Conservation (phyloP, 2,888 invertebrate species). For the Philonicus albiceps region DNA sequence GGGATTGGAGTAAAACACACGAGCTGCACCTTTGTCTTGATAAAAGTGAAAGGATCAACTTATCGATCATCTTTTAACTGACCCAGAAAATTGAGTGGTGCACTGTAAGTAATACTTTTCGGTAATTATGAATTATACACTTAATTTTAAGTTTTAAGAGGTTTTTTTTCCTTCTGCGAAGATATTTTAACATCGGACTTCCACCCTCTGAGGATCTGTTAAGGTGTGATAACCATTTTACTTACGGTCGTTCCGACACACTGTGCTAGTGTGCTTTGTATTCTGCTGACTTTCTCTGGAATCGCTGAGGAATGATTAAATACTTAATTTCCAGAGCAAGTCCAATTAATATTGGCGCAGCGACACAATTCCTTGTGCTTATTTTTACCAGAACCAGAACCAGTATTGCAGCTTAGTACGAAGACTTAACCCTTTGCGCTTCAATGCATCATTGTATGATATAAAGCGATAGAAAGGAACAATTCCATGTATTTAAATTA, state of each 20-base stretch:
- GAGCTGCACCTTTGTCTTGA: slow-evolving; percentile 31
- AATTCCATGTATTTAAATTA: too few species aligned
- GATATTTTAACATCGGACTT: neutral
- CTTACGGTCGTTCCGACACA: neutral
- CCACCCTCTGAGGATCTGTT: neutral
- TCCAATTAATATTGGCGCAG: neutral
- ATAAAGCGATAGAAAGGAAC: too few species aligned
- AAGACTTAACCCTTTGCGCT: too few species aligned
- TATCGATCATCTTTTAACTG: slow-evolving; percentile 34
- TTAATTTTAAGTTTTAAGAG: neutral
- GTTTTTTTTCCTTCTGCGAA: neutral
- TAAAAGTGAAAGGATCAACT: slow-evolving; percentile 37
- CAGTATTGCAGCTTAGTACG: too few species aligned
- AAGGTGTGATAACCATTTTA: neutral
- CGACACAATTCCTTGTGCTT: too few species aligned
- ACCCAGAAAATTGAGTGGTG: neutral
- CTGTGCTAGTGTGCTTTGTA: neutral
- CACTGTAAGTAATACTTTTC: neutral
- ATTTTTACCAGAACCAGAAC: too few species aligned
- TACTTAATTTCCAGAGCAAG: neutral
- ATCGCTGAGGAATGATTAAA: neutral
- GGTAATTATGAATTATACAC: slow-evolving; percentile 21
- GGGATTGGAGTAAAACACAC: slow-evolving; percentile 13
- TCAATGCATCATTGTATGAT: too few species aligned
- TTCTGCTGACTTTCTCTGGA: neutral